These are phyloP conservation scores for Agriotes lineatus DNA, from an alignment of 2,888 invertebrate genomes.

Conservation along the genomic window DNA sequence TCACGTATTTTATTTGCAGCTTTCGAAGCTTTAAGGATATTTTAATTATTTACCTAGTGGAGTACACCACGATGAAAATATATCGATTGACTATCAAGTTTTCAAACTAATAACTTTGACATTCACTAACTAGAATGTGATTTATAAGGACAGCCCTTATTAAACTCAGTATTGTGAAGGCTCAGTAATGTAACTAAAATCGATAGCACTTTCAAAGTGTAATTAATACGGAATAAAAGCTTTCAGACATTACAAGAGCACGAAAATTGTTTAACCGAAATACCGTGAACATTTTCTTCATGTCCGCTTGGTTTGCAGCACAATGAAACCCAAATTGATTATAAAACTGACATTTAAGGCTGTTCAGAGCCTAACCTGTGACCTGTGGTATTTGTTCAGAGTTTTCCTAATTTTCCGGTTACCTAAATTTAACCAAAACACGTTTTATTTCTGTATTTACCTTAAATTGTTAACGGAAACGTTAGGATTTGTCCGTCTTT, in stretches of 20 bases:
- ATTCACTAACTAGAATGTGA: no score
- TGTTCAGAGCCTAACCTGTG: not conserved
- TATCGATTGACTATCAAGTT: no score
- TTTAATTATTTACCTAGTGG: no score
- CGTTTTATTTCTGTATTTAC: not conserved
- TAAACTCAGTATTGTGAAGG: not conserved
- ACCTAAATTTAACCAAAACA: not conserved
- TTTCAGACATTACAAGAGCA: not conserved
- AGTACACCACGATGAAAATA: no score
- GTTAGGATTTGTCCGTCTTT: no score
- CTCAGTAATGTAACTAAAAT: not conserved
- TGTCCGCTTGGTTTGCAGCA: conserved; percentile 5
- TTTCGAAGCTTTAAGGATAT: no score
- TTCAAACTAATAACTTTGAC: no score
- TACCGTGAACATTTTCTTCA: not conserved
- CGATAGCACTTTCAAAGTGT: not conserved
- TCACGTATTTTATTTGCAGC: no score
- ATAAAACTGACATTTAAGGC: conserved; percentile 2
- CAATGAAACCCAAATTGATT: conserved; percentile 12
- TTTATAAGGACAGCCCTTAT: no score
- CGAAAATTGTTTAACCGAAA: not conserved
- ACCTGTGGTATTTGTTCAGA: conserved; percentile 3
- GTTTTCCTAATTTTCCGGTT: conserved; percentile 1
- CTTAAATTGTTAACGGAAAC: not conserved
- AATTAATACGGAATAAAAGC: conserved; percentile 2